These are phyloP conservation scores for Apamea monoglypha DNA, from an alignment of 2,888 invertebrate genomes.

Conservation along the genomic window DNA sequence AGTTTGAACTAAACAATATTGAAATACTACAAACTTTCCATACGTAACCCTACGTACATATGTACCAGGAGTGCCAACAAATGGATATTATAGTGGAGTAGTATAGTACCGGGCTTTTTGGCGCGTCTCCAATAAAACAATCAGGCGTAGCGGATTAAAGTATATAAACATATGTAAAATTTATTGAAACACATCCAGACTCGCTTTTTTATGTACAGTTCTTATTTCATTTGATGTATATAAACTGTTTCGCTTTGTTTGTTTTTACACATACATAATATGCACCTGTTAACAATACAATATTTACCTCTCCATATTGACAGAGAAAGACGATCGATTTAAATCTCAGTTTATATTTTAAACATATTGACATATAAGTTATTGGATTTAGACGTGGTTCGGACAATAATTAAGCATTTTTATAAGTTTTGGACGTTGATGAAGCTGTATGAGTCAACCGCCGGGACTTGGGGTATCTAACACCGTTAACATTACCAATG, in stretches of 20 bases:
- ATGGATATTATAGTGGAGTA: constrained; percentile 63
- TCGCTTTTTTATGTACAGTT: constrained; percentile 78
- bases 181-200: constrained; percentile 80
- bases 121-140: constrained; percentile 85
- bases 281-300: constrained; percentile 53
- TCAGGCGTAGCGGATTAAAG: constrained; percentile 81
- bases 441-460: constrained; percentile 39
- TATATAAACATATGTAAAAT: constrained; percentile 80
- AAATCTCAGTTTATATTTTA: constrained; percentile 47
- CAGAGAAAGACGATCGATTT: constrained; percentile 52
- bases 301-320: constrained; percentile 45
- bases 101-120: constrained; percentile 79
- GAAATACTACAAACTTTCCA: constrained; percentile 62
- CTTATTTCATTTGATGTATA: constrained; percentile 76
- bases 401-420: constrained; percentile 43
- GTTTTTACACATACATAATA: constrained; percentile 63
- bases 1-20: constrained; percentile 48
- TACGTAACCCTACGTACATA: constrained; percentile 55
- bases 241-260: constrained; percentile 72
- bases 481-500: constrained; percentile 8
- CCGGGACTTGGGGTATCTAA: background rate
- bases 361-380: constrained; percentile 58
- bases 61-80: constrained; percentile 54
- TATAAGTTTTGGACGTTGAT: constrained; percentile 46
- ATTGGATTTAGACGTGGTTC: constrained; percentile 43